Conservation (phyloP, 2,113 vertebrate genomes). For the Fulica atra region DNA sequence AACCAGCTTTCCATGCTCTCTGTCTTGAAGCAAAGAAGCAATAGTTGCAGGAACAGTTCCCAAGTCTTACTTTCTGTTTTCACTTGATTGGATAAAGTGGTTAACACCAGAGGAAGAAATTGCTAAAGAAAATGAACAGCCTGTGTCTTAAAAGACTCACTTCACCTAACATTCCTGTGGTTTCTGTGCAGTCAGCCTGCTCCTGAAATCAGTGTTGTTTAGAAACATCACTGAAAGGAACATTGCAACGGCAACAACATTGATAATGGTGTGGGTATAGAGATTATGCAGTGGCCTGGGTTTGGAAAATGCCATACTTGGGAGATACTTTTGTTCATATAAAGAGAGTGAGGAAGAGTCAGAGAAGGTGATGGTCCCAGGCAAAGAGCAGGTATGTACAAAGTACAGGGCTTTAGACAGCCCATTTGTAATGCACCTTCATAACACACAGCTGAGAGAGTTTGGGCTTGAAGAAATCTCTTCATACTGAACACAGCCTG, state of each 20-base stretch:
- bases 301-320: not conserved
- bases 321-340: not conserved
- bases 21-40: not conserved
- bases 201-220: not conserved
- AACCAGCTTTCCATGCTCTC: not conserved
- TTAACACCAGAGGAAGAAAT: not conserved
- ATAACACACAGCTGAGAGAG: not conserved
- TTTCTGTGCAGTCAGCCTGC: not conserved
- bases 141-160: not conserved
- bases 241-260: not conserved
- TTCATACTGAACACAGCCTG: not conserved
- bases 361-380: not conserved
- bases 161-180: not conserved
- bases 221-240: not conserved
- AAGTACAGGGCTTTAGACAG: not conserved
- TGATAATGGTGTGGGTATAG: not conserved
- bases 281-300: not conserved
- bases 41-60: not conserved
- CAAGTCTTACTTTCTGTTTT: not conserved
- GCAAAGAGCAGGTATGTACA: not conserved
- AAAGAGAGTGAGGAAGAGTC: not conserved
- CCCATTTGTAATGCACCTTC: not conserved
- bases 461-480: not conserved
- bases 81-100: not conserved
- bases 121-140: not conserved